Base-by-base conservation (phyloP, 1,140 invertebrate genomes). In the Anastrepha obliqua region DNA sequence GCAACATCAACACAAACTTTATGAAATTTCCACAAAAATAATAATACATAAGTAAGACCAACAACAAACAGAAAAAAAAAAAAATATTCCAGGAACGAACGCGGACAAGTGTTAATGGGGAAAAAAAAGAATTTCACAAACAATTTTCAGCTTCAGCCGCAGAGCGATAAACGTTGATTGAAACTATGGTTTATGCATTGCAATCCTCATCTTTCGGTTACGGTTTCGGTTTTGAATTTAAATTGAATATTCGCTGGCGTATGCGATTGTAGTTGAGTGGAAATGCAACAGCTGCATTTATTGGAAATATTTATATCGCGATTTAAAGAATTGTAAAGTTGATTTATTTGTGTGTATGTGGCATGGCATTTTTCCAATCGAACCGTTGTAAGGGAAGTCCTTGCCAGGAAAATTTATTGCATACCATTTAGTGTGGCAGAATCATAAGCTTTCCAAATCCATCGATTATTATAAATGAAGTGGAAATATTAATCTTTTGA, bases 131-230 rank as follows among this genome's bases (percentile, higher is more conserved):
- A n/a, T 29, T 55, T 81, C 3, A 17, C 74, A 58, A 81, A 58
- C 47, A 55, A 55, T 81, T 81, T 78, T 81, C 74, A 81, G 8
- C 8, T 55, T n/a, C 74, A 55, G 47, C 74, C 74, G 44, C 74
- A 81, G 55, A 81, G 9, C 47, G 74, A 81, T n/a, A 47, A 47
- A 55, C 74, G 55, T 81, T 81, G 47, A 81, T 81, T 42, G 74
- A 81, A 81, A 55, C 51, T 81, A 81, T 81, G 74, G 47, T 81
- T 20, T 81, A 55, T 55, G 47, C 29, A 29, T 29, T 29, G 29
- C 74, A 81, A 74, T 74, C 67, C 44, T 11, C 67, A 74, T 17
- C 39, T 74, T 47, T 74, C 67, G 67, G 42, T 47, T 74, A 17
- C 17, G 44, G 44, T 74, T 47, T 74, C 67, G 67, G 42, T 47